Percentiles rank a stretch among this genome's conserved stretches.
These are phyloP conservation scores for Cylindroiulus punctatus DNA, from an alignment of 2,888 invertebrate genomes.

Conservation along the genomic window DNA sequence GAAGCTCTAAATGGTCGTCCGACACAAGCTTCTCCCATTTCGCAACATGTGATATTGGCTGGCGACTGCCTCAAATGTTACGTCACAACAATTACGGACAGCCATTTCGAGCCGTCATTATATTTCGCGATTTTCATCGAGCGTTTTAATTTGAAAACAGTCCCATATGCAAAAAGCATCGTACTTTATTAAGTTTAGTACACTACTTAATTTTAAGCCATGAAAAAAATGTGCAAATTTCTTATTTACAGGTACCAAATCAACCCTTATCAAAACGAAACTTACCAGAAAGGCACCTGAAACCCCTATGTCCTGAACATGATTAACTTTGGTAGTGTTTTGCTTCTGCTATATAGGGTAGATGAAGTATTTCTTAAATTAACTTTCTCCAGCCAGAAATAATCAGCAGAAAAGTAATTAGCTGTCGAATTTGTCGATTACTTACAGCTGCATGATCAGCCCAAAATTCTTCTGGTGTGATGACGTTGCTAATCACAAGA, in stretches of 20 bases:
- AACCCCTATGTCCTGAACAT: constrained; percentile 80
- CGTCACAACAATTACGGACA: no score
- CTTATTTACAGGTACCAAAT: no score
- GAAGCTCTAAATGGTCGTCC: no score
- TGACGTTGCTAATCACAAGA: constrained; percentile 93
- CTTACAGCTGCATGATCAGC: constrained; percentile 77
- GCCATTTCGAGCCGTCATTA: no score
- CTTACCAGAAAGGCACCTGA: constrained; percentile 73
- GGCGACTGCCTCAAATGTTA: no score
- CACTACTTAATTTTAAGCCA: no score
- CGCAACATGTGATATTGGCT: no score
- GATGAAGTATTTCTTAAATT: neutral
- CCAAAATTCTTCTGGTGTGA: constrained; percentile 99
- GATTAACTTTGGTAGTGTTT: constrained; percentile 72
- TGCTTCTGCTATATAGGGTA: constrained; percentile 54
- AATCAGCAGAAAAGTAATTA: neutral
- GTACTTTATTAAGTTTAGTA: no score
- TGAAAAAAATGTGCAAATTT: no score
- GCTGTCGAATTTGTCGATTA: neutral
- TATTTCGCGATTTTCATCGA: no score
- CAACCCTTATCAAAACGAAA: constrained; percentile 17
- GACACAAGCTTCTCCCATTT: no score
- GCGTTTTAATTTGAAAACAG: no score
- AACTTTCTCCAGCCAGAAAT: neutral
- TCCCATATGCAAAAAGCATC: neutral